phyloP scores from a whole-genome alignment of 2,888 invertebrate genomes.

The Timema podura region DNA sequence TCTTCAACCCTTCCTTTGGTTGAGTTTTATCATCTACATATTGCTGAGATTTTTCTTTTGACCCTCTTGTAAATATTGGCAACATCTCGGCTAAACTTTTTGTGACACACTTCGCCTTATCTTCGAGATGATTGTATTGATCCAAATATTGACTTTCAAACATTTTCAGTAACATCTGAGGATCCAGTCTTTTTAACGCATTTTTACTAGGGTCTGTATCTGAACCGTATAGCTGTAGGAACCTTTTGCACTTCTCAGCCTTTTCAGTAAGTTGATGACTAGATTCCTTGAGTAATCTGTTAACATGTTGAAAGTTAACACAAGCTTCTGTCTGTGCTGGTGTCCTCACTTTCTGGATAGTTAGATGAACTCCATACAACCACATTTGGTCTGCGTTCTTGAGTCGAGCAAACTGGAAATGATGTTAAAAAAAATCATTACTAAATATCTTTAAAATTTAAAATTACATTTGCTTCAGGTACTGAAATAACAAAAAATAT shows the following conservation, averaged over 20 bases:
- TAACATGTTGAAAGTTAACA: conserved; percentile 35
- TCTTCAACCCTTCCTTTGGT: too few species aligned
- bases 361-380: conserved; percentile 45
- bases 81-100: too few species aligned
- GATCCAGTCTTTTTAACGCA: conserved; percentile 29
- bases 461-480: too few species aligned
- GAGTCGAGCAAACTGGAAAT: conserved; percentile 29
- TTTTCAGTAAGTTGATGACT: conserved; percentile 35
- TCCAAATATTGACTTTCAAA: too few species aligned
- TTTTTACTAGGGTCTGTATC: conserved; percentile 22
- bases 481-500: too few species aligned
- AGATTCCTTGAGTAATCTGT: conserved; percentile 35
- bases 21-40: too few species aligned
- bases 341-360: conserved; percentile 36
- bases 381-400: conserved; percentile 43
- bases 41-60: too few species aligned
- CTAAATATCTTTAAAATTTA: too few species aligned
- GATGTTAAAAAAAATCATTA: too few species aligned
- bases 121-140: too few species aligned
- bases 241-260: conserved; percentile 36
- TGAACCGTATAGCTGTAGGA: conserved; percentile 33
- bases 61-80: too few species aligned
- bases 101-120: too few species aligned
- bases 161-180: conserved; percentile 33
- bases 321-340: conserved; percentile 17